phyloP scores from a whole-genome alignment of 2,888 invertebrate genomes.

The Aporophyla nigra region DNA sequence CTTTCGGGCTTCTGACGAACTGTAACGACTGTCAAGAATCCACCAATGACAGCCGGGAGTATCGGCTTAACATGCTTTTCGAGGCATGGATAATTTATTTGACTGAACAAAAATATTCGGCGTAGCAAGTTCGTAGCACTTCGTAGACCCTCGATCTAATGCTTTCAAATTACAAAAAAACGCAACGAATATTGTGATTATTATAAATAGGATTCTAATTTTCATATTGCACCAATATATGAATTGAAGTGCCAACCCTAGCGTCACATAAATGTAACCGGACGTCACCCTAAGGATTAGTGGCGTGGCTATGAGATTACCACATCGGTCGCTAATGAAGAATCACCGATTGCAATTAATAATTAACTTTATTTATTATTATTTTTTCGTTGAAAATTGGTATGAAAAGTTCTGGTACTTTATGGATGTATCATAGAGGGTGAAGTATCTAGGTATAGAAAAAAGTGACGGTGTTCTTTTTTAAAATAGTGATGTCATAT shows the following conservation, averaged over 20 bases:
- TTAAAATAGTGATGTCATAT: slow-evolving; percentile 7
- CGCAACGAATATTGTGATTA: neutral
- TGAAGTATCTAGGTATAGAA: too few relatives aligned
- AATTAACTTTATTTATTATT: slow-evolving; percentile 71
- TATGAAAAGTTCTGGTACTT: neutral
- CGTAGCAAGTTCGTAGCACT: slow-evolving; percentile 30
- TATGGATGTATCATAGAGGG: neutral
- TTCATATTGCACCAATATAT: slow-evolving; percentile 8
- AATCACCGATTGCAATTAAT: slow-evolving; percentile 87
- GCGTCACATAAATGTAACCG: slow-evolving; percentile 82
- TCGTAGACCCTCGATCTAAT: slow-evolving; percentile 1
- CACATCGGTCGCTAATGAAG: slow-evolving; percentile 90
- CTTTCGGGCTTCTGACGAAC: too few relatives aligned
- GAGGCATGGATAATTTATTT: neutral
- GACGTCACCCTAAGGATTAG: slow-evolving; percentile 90
- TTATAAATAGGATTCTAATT: neutral
- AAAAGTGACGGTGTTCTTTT: neutral
- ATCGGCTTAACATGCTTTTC: too few relatives aligned
- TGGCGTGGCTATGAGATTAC: slow-evolving; percentile 89
- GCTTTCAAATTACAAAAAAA: neutral
- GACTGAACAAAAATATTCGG: neutral
- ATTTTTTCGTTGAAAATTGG: neutral
- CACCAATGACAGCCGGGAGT: too few relatives aligned
- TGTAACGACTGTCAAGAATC: too few relatives aligned
- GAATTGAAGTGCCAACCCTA: slow-evolving; percentile 78